Conservation (phyloP, 2,888 invertebrate genomes). For the Ceramica pisi region DNA sequence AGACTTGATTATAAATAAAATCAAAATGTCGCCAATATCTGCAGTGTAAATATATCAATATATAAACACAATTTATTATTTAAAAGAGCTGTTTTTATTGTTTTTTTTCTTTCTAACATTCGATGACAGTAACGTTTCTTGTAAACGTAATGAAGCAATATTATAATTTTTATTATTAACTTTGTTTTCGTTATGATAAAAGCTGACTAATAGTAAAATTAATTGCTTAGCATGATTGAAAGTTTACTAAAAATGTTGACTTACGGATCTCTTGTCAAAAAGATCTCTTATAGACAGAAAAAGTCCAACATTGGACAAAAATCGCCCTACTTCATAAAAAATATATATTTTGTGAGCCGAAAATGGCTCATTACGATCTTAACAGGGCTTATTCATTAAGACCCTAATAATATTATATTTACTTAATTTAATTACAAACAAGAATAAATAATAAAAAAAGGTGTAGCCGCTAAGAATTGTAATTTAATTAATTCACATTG, state of each 20-base stretch:
- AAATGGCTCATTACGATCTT: neutral
- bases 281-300: neutral
- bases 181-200: neutral
- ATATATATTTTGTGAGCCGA: neutral
- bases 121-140: constrained; percentile 23
- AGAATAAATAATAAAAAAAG: neutral
- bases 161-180: neutral
- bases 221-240: constrained; percentile 15
- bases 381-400: neutral
- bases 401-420: neutral
- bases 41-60: constrained; percentile 67
- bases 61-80: constrained; percentile 60
- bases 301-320: neutral
- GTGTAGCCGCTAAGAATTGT: constrained; percentile 21
- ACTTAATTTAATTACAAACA: neutral
- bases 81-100: constrained; percentile 58
- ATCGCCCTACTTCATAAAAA: neutral
- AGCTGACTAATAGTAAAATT: neutral
- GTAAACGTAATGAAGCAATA: constrained; percentile 21
- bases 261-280: neutral
- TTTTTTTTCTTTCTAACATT: constrained; percentile 26
- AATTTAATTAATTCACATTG: no score
- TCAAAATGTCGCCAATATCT: constrained; percentile 57
- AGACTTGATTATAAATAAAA: constrained; percentile 65
- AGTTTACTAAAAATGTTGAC: constrained; percentile 14